Percentiles rank a stretch among this genome's conserved stretches.
phyloP scores from a whole-genome alignment of 2,113 vertebrate genomes.

The Trogon melanurus region DNA sequence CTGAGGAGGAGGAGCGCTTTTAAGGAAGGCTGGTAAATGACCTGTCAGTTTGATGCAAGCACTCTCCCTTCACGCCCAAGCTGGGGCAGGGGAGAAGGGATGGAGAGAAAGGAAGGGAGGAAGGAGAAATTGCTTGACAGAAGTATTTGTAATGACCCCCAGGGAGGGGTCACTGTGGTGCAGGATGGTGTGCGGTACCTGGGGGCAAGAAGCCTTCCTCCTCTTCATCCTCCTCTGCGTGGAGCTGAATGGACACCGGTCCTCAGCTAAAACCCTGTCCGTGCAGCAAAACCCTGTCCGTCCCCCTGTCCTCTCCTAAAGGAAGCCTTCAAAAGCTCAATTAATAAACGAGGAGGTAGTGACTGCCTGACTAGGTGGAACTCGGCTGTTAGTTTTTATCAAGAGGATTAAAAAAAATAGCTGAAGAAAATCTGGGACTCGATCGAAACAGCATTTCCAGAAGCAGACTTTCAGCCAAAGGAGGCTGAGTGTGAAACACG shows the following conservation, averaged over 20 bases:
- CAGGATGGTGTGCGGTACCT: not conserved
- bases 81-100: not conserved
- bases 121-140: not conserved
- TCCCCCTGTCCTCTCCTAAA: not conserved
- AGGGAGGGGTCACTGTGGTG: not conserved
- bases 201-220: not conserved
- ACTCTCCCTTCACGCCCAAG: not conserved
- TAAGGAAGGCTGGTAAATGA: not conserved
- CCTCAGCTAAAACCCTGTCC: not conserved
- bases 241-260: not conserved
- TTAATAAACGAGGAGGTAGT: not conserved
- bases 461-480: not conserved
- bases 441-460: not conserved
- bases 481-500: not conserved
- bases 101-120: not conserved
- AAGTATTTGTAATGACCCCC: conserved; percentile 26
- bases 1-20: not conserved
- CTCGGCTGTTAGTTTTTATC: not conserved
- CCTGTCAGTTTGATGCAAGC: conserved; percentile 12
- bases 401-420: not conserved
- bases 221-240: not conserved
- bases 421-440: not conserved
- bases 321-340: not conserved
- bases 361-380: not conserved
- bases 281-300: not conserved